Conservation (phyloP, 2,888 invertebrate species). For the Diaprepes abbreviatus region DNA sequence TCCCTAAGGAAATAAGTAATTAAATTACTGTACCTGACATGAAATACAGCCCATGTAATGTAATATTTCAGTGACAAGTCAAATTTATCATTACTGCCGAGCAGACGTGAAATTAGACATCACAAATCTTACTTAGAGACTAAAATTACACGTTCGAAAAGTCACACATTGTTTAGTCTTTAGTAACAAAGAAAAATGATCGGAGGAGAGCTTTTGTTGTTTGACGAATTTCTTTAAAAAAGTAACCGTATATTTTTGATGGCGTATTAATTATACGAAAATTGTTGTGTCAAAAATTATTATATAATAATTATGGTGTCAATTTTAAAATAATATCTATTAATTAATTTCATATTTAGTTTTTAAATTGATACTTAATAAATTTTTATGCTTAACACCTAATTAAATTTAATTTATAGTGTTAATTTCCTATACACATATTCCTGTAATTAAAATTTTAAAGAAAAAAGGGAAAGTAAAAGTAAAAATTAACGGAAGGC, state of each 20-base stretch:
- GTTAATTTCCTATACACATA: too few relatives aligned
- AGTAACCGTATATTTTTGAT: constrained; percentile 13
- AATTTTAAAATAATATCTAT: neutral
- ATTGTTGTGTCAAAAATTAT: constrained; percentile 12
- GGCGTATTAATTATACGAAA: neutral
- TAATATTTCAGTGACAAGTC: constrained; percentile 42
- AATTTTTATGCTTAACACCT: too few relatives aligned
- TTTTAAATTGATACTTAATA: too few relatives aligned
- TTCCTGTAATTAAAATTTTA: too few relatives aligned
- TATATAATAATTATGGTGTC: constrained; percentile 11
- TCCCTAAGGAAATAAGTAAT: constrained; percentile 42
- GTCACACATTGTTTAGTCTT: constrained; percentile 26
- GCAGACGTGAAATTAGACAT: constrained; percentile 36
- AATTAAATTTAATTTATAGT: too few relatives aligned
- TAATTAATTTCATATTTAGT: neutral
- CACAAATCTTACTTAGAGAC: constrained; percentile 29
- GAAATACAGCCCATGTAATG: constrained; percentile 38
- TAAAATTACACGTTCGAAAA: constrained; percentile 34
- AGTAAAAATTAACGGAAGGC: too few relatives aligned
- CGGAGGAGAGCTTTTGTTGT: constrained; percentile 17
- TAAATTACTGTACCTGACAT: constrained; percentile 45
- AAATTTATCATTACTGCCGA: constrained; percentile 38
- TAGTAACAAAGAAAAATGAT: constrained; percentile 26
- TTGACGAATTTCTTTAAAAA: constrained; percentile 1
- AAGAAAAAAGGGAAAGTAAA: too few relatives aligned